Percentiles rank a stretch among this genome's conserved stretches.
phyloP scores from a whole-genome alignment of 2,113 vertebrate genomes.

The Dolichallabes microphthalmus region DNA sequence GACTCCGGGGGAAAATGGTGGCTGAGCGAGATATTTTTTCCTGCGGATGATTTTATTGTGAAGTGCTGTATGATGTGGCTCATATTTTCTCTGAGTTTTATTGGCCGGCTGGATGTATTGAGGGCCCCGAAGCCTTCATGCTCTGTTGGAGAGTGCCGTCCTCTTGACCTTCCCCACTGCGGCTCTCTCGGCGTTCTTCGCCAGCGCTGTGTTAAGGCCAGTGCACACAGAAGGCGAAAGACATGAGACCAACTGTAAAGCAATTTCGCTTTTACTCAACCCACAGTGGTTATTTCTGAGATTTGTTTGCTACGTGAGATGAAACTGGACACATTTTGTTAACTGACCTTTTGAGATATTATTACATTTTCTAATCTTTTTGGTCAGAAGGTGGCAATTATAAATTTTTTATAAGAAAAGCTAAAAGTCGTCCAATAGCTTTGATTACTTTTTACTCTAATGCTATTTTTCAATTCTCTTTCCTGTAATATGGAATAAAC shows the following conservation, averaged over 20 bases:
- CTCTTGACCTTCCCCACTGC: conserved; percentile 29
- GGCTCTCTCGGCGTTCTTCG: neutral
- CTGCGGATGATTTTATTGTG: conserved; percentile 25
- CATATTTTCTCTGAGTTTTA: conserved; percentile 32
- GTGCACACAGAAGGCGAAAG: neutral
- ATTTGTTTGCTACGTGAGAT: neutral
- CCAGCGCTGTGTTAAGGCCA: neutral
- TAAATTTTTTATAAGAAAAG: neutral
- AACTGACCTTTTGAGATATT: neutral
- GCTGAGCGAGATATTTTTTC: neutral
- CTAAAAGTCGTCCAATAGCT: neutral
- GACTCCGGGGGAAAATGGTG: neutral
- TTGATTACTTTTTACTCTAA: too few species aligned
- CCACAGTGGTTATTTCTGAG: neutral
- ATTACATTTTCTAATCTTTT: neutral
- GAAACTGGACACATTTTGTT: neutral
- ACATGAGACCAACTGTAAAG: neutral
- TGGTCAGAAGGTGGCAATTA: neutral
- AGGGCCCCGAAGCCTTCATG: conserved; percentile 23
- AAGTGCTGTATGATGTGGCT: conserved; percentile 8
- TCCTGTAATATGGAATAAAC: too few species aligned
- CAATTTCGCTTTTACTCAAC: neutral
- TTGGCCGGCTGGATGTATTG: conserved; percentile 20
- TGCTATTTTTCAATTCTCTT: too few species aligned
- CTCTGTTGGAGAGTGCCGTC: conserved; percentile 38